phyloP scores from a whole-genome alignment of 2,888 invertebrate genomes.

The Proisotoma minuta region DNA sequence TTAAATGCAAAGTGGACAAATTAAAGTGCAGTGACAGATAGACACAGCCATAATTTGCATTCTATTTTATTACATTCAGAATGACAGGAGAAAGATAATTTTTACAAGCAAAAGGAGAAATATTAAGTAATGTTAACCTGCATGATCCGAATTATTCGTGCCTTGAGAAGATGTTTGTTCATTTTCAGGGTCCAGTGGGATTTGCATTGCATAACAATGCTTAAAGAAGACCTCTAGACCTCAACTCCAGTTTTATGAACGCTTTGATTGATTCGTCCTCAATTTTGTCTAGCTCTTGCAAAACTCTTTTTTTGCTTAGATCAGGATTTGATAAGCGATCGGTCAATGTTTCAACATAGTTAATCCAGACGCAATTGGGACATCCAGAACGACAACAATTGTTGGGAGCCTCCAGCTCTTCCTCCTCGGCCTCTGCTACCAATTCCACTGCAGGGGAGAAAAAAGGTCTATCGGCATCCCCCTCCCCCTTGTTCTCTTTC shows the following conservation, averaged over 20 bases:
- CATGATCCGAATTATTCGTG: too few species aligned
- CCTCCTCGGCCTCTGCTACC: slow-evolving; percentile 10
- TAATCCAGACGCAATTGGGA: slow-evolving; percentile 87
- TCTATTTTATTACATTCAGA: too few species aligned
- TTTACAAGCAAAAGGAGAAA: too few species aligned
- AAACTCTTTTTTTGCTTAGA: slow-evolving; percentile 64
- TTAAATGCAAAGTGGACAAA: too few species aligned
- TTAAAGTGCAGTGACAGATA: too few species aligned
- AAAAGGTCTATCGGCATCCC: slow-evolving; percentile 28
- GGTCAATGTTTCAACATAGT: slow-evolving; percentile 75
- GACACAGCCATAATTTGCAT: too few species aligned
- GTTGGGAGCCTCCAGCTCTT: slow-evolving; percentile 57
- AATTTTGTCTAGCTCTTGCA: slow-evolving; percentile 59
- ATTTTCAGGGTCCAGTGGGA: background rate
- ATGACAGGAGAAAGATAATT: too few species aligned
- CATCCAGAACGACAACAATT: slow-evolving; percentile 90
- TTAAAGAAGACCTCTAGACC: slow-evolving; percentile 24
- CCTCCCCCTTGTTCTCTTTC: slow-evolving; percentile 37
- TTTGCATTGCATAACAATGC: background rate
- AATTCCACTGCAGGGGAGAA: slow-evolving; percentile 11
- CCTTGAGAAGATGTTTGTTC: too few species aligned
- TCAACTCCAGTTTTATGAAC: slow-evolving; percentile 73
- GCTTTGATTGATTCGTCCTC: slow-evolving; percentile 76
- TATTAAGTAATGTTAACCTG: too few species aligned
- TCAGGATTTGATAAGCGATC: slow-evolving; percentile 61